These are phyloP conservation scores for Rhegmatorhina hoffmannsi DNA, from an alignment of 2,113 vertebrate species.

Conservation along the genomic window DNA sequence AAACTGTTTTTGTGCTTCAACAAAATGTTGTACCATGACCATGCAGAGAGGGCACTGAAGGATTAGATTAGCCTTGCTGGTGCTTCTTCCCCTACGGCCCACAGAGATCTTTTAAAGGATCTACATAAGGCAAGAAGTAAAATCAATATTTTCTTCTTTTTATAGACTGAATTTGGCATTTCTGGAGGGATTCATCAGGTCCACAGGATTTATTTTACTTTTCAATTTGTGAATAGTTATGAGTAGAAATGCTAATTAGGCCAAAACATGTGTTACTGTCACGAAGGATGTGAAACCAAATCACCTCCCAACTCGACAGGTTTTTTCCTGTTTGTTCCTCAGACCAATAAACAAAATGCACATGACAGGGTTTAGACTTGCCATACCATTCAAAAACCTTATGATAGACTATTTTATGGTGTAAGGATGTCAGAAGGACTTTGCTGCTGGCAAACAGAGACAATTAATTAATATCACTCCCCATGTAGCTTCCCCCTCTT, in stretches of 20 bases:
- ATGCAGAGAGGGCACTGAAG: background rate
- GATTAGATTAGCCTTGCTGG: background rate
- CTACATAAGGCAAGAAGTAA: background rate
- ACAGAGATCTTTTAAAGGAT: background rate
- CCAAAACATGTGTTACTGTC: background rate
- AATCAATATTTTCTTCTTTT: background rate
- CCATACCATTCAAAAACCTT: background rate
- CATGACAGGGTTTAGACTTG: background rate
- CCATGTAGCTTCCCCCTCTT: background rate
- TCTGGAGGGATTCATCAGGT: background rate
- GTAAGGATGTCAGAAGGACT: background rate
- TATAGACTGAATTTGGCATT: background rate
- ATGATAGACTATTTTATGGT: background rate
- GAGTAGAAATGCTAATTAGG: background rate
- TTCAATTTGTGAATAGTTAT: background rate
- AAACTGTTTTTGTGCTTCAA: background rate
- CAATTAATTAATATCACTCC: background rate
- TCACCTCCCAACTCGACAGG: background rate
- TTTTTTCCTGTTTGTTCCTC: background rate
- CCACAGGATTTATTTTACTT: background rate
- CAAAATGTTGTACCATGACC: background rate
- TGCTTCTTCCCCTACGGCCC: background rate
- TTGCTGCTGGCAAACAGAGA: background rate
- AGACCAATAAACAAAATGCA: background rate
- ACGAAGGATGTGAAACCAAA: background rate